phyloP scores from a whole-genome alignment of 2,797 vertebrate genomes.

The Lerista edwardsae region DNA sequence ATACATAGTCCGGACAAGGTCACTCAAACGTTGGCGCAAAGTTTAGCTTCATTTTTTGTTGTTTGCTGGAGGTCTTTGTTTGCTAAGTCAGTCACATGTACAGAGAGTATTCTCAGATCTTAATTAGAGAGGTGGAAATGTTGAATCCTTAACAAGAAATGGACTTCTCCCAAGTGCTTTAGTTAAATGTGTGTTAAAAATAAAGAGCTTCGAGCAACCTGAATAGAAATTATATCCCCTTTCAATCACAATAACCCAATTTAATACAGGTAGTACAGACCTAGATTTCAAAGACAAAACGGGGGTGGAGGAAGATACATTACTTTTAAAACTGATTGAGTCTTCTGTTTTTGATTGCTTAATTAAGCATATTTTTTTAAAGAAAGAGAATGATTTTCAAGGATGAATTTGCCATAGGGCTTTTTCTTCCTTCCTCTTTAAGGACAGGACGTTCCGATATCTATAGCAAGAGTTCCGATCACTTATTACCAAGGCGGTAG shows the following conservation, averaged over 20 bases:
- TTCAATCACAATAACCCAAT: slow-evolving; percentile 37
- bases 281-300: slow-evolving; percentile 31
- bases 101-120: slow-evolving; percentile 31
- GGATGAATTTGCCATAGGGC: neutral
- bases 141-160: slow-evolving; percentile 39
- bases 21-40: neutral
- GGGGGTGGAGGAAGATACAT: neutral
- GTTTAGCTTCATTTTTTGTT: slow-evolving; percentile 17
- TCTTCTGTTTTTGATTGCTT: neutral
- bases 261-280: slow-evolving; percentile 30
- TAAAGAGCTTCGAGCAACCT: slow-evolving; percentile 36
- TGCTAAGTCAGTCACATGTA: slow-evolving; percentile 24
- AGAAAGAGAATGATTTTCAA: slow-evolving; percentile 7
- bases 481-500: neutral
- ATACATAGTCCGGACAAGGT: neutral
- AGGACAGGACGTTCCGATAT: neutral
- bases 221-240: slow-evolving; percentile 35
- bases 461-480: neutral
- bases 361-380: neutral
- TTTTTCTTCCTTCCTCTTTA: neutral
- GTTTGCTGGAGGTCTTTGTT: slow-evolving; percentile 27
- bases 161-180: slow-evolving; percentile 40
- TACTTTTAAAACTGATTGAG: neutral
- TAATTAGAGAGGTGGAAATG: slow-evolving; percentile 40
- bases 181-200: slow-evolving; percentile 40